Conservation (phyloP, 1,140 invertebrate species). For the Pinna nobilis region DNA sequence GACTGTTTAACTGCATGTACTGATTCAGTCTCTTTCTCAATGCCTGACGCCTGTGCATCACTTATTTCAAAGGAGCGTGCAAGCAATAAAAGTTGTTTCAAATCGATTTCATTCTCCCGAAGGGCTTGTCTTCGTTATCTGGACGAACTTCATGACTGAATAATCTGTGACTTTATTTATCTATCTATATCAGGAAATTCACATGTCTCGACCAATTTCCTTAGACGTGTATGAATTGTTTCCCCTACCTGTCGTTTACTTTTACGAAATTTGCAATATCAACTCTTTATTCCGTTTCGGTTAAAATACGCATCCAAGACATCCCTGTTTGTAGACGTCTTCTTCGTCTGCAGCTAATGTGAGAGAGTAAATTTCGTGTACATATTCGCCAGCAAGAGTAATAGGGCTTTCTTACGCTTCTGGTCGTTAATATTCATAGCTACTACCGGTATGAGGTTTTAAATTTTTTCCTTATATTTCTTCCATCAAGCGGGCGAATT, state of each 20-base stretch:
- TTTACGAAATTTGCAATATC: conserved; percentile 5
- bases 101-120: neutral
- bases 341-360: neutral
- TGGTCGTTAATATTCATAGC: neutral
- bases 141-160: conserved; percentile 2
- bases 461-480: neutral
- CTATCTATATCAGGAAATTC: neutral
- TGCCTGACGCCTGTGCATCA: conserved; percentile 11
- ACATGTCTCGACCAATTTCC: conserved; percentile 11
- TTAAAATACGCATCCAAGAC: neutral
- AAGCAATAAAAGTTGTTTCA: neutral
- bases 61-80: conserved; percentile 22
- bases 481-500: neutral
- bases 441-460: conserved; percentile 1
- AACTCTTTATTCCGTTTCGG: neutral
- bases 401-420: conserved; percentile 12
- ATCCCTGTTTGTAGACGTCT: conserved; percentile 8
- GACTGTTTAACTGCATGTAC: neutral
- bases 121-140: neutral
- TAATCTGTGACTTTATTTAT: conserved; percentile 15
- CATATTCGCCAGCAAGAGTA: neutral
- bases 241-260: neutral
- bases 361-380: neutral
- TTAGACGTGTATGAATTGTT: conserved; percentile 3
- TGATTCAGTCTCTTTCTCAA: neutral